phyloP scores from a whole-genome alignment of 2,797 vertebrate genomes.

The Pangasius djambal region DNA sequence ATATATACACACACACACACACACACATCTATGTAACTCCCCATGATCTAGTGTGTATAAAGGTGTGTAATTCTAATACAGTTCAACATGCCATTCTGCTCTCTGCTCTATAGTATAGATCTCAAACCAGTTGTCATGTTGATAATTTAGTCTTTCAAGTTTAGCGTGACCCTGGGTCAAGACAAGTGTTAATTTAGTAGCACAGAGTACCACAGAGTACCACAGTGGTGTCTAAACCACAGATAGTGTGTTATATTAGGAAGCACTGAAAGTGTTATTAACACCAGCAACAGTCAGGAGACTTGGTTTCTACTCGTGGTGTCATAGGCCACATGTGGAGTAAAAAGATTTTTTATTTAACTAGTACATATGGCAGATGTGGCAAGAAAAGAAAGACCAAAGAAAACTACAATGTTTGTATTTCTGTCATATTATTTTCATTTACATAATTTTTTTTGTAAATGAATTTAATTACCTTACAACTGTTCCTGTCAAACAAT shows the following conservation, averaged over 20 bases:
- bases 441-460: neutral
- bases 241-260: neutral
- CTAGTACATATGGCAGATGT: neutral
- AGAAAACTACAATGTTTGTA: neutral
- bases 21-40: too few relatives aligned
- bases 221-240: constrained; percentile 9
- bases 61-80: neutral
- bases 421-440: neutral
- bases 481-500: neutral
- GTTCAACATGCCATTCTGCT: neutral
- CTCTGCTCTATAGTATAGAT: neutral
- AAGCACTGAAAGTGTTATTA: neutral
- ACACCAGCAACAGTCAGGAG: neutral
- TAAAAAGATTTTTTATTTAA: neutral
- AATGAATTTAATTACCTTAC: neutral
- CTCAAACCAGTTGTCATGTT: constrained; percentile 1
- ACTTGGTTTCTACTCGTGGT: neutral
- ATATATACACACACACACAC: too few relatives aligned
- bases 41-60: too few relatives aligned
- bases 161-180: constrained; percentile 9
- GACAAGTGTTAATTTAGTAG: neutral
- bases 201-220: neutral
- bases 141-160: neutral
- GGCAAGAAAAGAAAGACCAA: neutral
- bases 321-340: neutral